Base-by-base conservation (phyloP, 2,113 vertebrate genomes). In the Leucosticte australis region DNA sequence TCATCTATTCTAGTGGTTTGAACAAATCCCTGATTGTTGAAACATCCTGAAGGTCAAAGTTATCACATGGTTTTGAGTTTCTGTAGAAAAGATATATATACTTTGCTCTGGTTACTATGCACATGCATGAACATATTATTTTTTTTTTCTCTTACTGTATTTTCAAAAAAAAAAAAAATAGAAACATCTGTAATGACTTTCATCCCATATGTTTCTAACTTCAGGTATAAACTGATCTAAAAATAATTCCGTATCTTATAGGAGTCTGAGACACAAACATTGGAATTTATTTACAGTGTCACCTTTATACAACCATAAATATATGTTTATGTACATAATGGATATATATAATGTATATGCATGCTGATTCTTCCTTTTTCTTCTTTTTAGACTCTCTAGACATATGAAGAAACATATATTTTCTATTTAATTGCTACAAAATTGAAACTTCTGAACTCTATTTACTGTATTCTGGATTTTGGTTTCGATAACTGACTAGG, bases 31-130 rank as follows among this genome's bases (percentile, higher is more conserved):
- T 50, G 2, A 26, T 39, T 78, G 18, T 42, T 76, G 53, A 9
- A 75, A 75, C 37, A 1, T 22, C 13, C 26, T 42, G 28, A 44
- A 74, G 5, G 60, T 12, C 27, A 70, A 14, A 23, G 8, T 23
- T 70, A 44, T 31, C 12, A 8, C 8, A 12, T 13, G 6, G 6
- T 50, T 60, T 74, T 1, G 3, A 62, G 14, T 62, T 75, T 62
- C 10, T 35, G 1, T 44, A n/a, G 53, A 37, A 84, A 74, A 50
- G 4, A 55, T 24, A n/a, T 3, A 42, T 19, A 46, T 23, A 59
- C 15, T 64, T 74, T 0, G 1, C 5, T 47, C 18, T 44, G 3
- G 5, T 6, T 68, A 49, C 19, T 35, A 69, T 19, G 4, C 4
- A 19, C 62, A 33, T 33, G 5, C 2, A 24, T 39, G 49, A n/a